Evolutionary conservation across 2,113 vertebrate genomes (phyloP), one percentile per base, ranked within the genome.

Genomic region (Neoarius graeffei): DNA sequence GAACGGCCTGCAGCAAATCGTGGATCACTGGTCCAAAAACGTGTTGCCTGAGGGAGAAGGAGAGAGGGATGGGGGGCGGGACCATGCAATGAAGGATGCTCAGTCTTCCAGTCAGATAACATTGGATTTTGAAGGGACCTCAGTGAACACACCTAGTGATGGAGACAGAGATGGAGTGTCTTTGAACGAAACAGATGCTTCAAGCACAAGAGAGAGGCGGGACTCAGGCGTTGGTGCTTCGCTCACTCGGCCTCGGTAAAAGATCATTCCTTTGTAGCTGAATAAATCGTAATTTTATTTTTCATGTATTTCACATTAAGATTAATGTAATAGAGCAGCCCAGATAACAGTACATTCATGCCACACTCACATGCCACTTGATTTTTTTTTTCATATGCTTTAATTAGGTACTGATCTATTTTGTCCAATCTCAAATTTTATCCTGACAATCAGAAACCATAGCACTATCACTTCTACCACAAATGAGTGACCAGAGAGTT

Each of bases 171-270:
- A 99, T 42, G 96, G 96, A 17, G 90, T 96, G 7, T 99, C 97
- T 30, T 93, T 99, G 30, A 98, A 96, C 79, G 98, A 98, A 83
- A 97, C 96, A 0, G 97, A 99, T 89, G 94, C 95, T 5, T 93
- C 96, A 0, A 97, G 95, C 87, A 96, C 95, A 83, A 94, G 97
- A 88, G 98, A 99, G 87, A 96, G 98, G 92, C 96, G 98, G 86
- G 98, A 99, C 91, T 99, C 98, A 2, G 98, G 98, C 7, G 98
- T 99, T 0, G 98, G 98, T 77, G 98, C 98, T 14, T 99, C 98
- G 0, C 96, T 99, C 74, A 99, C 98, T 13, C 95, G 98, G 89
- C 98, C 98, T 74, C 92, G 94, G 98, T 99, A 91, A 93, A 95
- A 91, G 20, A 30, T 74, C 54, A 25, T 74, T 69, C 62, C 59